Conservation (phyloP, 2,113 vertebrate species). For the Alligator mississippiensis region DNA sequence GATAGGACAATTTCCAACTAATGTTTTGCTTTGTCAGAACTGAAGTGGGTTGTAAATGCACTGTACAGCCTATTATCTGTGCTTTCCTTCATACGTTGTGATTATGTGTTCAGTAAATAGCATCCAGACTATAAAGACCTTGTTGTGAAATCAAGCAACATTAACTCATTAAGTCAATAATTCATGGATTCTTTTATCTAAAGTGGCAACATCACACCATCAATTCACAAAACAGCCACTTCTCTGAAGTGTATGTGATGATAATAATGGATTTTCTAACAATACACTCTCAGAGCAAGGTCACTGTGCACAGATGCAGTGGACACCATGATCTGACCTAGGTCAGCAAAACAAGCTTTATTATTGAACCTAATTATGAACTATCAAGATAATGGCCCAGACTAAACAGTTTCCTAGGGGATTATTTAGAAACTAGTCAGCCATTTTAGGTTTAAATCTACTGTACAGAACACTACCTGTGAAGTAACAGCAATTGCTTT, state of each 20-base stretch:
- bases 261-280: conserved; percentile 91
- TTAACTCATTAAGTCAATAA: conserved; percentile 92
- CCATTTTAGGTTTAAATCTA: conserved; percentile 76
- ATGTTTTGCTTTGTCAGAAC: conserved; percentile 12
- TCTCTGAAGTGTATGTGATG: conserved; percentile 86
- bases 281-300: conserved; percentile 85
- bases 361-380: conserved; percentile 87
- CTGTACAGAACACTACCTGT: conserved; percentile 52
- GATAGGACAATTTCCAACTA: not conserved
- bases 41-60: conserved; percentile 30
- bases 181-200: conserved; percentile 91
- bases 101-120: conserved; percentile 79
- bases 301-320: conserved; percentile 78
- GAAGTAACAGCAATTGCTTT: not conserved
- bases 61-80: conserved; percentile 39
- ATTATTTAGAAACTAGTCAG: conserved; percentile 81
- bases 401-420: conserved; percentile 82
- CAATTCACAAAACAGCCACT: conserved; percentile 87
- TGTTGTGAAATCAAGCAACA: conserved; percentile 86
- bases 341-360: conserved; percentile 85
- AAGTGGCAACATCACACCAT: conserved; percentile 91
- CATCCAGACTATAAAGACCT: conserved; percentile 76
- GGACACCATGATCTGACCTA: conserved; percentile 80
- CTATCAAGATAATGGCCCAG: conserved; percentile 86
- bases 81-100: conserved; percentile 55